Base-by-base conservation (phyloP, 1,140 invertebrate species). In the Drosophila insularis region DNA sequence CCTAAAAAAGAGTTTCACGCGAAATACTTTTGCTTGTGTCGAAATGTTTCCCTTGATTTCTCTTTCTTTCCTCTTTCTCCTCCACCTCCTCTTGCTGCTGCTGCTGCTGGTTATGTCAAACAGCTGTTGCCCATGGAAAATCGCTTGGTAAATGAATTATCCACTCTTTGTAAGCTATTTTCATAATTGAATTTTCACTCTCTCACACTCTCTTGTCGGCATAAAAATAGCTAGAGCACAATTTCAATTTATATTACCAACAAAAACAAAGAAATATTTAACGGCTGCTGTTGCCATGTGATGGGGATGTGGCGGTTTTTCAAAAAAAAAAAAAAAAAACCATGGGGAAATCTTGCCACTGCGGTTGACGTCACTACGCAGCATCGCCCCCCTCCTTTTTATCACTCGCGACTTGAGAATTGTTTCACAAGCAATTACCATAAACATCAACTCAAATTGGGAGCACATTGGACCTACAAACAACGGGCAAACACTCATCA, bases 171-270 rank as follows among this genome's bases (percentile, higher is more conserved):
- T 58, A 68, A 46, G 79, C 72, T 72, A 76, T 89, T 82, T 79
- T 86, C 84, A 82, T 89, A 89, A 86, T 87, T 82, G 75, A 73
- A 86, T 86, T 86, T 87, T 80, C 79, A 46, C 65, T 69, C 72
- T 19, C 46, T 37, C 53, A 59, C 66, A 60, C 54, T 21, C 50
- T 4, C 5, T 31, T 66, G 63, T 59, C 65, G 67, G 27, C 39
- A 67, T 50, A 69, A 68, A 80, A 76, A 80, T 84, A 76, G 73
- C 74, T 69, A 67, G 69, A 75, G 75, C 62, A 65, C 68, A 72
- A 68, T 81, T 81, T 72, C 64, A 81, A 70, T 77, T 35, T 76
- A 77, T 66, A 76, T 76, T 64, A 43, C 74, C 73, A 70, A 70
- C 60, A 55, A 32, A 10, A 50, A 50, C 7, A 50, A 11, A 50